Conservation (phyloP, 92 coral and sea anemone genomes). For the Parazoanthus darwini region DNA sequence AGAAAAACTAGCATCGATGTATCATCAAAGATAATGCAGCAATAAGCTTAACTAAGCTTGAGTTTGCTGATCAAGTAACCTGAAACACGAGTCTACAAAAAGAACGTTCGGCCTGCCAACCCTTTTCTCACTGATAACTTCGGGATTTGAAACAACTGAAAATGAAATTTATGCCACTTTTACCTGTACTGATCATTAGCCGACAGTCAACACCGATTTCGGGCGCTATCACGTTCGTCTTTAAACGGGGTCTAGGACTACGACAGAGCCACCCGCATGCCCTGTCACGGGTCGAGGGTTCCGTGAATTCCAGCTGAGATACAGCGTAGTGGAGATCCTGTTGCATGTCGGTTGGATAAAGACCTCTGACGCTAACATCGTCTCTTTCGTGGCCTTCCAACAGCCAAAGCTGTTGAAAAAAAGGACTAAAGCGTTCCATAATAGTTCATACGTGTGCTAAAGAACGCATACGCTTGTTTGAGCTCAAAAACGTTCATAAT, state of each 20-base stretch:
- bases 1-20: no score
- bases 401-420: background rate
- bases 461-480: no score
- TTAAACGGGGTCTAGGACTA: conserved; percentile 13
- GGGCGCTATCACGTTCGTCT: background rate
- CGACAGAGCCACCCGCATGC: conserved; percentile 17
- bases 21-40: no score
- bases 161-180: background rate
- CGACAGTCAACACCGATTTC: conserved; percentile 28
- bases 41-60: no score
- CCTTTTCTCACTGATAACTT: no score
- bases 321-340: conserved; percentile 16
- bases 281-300: background rate
- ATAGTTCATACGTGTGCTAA: background rate
- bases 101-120: background rate
- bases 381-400: background rate
- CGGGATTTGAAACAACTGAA: background rate
- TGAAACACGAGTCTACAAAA: no score
- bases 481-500: no score
- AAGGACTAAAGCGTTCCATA: background rate
- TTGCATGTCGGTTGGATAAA: background rate
- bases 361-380: background rate
- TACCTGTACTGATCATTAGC: conserved; percentile 21
- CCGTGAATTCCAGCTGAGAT: background rate
- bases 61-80: no score